Conservation (phyloP, 2,797 vertebrate species). For the Accipiter minullus region DNA sequence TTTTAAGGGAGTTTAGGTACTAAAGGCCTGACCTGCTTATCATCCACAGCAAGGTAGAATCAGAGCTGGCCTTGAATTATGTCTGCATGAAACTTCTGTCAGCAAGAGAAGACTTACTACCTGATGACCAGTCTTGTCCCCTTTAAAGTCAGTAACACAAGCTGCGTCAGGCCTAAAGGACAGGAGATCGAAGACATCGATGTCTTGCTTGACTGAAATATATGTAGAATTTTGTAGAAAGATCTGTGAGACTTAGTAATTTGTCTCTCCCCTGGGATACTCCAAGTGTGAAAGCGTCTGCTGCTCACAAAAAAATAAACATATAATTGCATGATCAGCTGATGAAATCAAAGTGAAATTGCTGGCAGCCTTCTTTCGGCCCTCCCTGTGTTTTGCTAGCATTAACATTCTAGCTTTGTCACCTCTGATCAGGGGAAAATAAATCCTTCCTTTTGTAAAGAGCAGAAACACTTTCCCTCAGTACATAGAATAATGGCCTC, state of each 20-base stretch:
- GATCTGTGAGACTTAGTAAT: not conserved
- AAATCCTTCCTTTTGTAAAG: slow-evolving; percentile 56
- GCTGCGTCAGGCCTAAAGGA: not conserved
- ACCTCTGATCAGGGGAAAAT: slow-evolving; percentile 21
- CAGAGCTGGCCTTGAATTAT: not conserved
- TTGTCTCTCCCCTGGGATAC: not conserved
- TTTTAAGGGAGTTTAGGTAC: not conserved
- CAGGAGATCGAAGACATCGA: not conserved
- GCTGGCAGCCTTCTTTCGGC: slow-evolving; percentile 21
- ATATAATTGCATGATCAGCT: slow-evolving; percentile 14
- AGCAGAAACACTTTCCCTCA: slow-evolving; percentile 28
- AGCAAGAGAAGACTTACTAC: not conserved
- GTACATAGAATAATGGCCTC: slow-evolving; percentile 37
- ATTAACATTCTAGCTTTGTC: slow-evolving; percentile 53
- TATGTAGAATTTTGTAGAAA: not conserved
- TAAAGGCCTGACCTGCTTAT: not conserved
- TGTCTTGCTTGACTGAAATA: not conserved
- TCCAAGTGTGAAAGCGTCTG: not conserved
- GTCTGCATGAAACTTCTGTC: not conserved
- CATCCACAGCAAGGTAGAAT: not conserved
- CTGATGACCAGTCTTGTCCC: not conserved
- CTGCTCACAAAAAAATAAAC: slow-evolving; percentile 1
- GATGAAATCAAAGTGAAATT: slow-evolving; percentile 23
- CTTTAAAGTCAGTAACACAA: not conserved
- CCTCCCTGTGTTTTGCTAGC: not conserved